phyloP scores from a whole-genome alignment of 2,113 vertebrate genomes.

The Prunella fulvescens region DNA sequence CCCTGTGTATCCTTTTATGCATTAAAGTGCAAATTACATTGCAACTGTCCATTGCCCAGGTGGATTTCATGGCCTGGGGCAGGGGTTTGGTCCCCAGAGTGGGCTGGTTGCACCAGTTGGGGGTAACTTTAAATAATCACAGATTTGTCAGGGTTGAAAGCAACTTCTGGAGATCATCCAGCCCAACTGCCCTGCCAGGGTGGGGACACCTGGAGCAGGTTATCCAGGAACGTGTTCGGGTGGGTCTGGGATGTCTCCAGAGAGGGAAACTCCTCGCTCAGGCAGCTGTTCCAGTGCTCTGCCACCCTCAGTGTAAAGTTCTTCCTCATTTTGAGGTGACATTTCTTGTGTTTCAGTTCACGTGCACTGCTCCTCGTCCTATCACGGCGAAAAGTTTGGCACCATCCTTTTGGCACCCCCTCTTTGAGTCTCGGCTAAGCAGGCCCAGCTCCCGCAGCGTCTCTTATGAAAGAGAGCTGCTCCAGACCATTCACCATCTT shows the following conservation, averaged over 20 bases:
- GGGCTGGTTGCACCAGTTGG: not conserved
- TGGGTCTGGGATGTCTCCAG: not conserved
- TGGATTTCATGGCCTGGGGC: no score
- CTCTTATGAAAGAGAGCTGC: not conserved
- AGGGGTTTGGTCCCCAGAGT: no score
- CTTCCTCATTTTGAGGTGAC: not conserved
- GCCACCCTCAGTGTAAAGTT: not conserved
- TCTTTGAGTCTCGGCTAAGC: not conserved
- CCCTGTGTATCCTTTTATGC: accelerated
- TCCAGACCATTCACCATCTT: no score
- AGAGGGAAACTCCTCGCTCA: not conserved
- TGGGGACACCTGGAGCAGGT: not conserved
- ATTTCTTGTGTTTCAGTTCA: not conserved
- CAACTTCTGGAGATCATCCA: not conserved
- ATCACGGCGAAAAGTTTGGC: not conserved
- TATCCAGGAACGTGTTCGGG: not conserved
- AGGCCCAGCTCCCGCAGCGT: not conserved
- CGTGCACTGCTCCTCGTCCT: not conserved
- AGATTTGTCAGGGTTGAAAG: not conserved
- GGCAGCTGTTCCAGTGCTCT: not conserved
- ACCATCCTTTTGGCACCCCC: not conserved
- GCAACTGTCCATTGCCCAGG: accelerated
- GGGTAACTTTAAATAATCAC: not conserved
- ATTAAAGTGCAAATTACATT: not conserved
- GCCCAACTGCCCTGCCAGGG: not conserved